phyloP scores from a whole-genome alignment of 2,113 vertebrate species.

The Embiotoca jacksoni region DNA sequence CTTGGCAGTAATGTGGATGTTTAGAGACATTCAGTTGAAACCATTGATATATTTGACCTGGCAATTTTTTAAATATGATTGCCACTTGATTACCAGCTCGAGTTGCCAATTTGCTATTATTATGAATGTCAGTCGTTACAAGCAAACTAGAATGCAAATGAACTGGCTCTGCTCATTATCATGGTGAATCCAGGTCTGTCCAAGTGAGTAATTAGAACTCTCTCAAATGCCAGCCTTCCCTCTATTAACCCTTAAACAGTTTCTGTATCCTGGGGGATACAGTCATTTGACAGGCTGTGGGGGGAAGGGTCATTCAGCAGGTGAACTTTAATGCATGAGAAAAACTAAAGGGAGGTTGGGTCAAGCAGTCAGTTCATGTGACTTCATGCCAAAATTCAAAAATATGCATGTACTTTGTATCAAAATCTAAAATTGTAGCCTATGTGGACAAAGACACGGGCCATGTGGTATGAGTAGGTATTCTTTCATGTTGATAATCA shows the following conservation, averaged over 20 bases:
- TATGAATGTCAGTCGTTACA: constrained; percentile 54
- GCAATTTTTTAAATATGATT: constrained; percentile 35
- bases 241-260: background rate
- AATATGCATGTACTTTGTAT: too few species aligned
- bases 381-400: too few species aligned
- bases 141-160: constrained; percentile 63
- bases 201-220: constrained; percentile 19
- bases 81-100: constrained; percentile 49
- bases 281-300: too few species aligned
- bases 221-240: constrained; percentile 25
- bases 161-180: constrained; percentile 16
- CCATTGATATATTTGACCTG: constrained; percentile 61
- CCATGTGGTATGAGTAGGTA: too few species aligned
- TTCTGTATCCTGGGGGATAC: too few species aligned
- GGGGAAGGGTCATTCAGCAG: too few species aligned
- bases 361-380: too few species aligned
- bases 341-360: too few species aligned
- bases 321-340: too few species aligned
- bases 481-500: too few species aligned
- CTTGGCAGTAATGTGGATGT: constrained; percentile 61
- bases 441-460: too few species aligned
- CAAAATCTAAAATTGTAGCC: too few species aligned
- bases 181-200: background rate
- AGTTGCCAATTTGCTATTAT: constrained; percentile 56
- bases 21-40: constrained; percentile 59